Evolutionary conservation across 2,113 vertebrate genomes (phyloP).

Genomic region (Tychaedon coryphoeus): DNA sequence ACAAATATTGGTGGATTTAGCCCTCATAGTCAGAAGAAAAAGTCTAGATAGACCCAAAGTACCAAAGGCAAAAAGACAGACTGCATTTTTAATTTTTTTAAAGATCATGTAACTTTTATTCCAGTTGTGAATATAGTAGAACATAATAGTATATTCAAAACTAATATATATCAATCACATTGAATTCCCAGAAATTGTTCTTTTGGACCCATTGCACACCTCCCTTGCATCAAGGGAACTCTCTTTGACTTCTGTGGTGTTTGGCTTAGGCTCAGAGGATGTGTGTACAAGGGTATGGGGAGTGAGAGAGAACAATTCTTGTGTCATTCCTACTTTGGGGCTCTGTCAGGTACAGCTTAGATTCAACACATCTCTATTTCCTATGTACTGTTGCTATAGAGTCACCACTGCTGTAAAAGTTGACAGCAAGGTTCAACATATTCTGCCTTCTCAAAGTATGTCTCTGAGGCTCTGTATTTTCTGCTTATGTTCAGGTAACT

Average conservation of each 20-base stretch:
- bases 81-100: not conserved
- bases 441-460: not conserved
- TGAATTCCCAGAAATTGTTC: not conserved
- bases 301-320: not conserved
- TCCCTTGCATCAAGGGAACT: not conserved
- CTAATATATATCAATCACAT: not conserved
- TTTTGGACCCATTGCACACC: not conserved
- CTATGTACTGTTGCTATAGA: accelerated
- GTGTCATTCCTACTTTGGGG: not conserved
- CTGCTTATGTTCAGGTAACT: not conserved
- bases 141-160: not conserved
- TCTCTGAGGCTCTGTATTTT: not conserved
- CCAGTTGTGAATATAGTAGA: not conserved
- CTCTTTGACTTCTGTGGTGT: not conserved
- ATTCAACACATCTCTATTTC: not conserved
- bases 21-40: not conserved
- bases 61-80: not conserved
- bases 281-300: not conserved
- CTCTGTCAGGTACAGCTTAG: not conserved
- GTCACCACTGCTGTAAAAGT: not conserved
- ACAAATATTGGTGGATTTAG: not conserved
- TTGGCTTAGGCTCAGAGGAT: not conserved
- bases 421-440: not conserved
- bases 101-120: not conserved
- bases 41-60: not conserved